Percentiles rank a stretch among this genome's conserved stretches.
These are phyloP conservation scores for Lordiphosa collinella DNA, from an alignment of 1,140 invertebrate species.

Conservation along the genomic window DNA sequence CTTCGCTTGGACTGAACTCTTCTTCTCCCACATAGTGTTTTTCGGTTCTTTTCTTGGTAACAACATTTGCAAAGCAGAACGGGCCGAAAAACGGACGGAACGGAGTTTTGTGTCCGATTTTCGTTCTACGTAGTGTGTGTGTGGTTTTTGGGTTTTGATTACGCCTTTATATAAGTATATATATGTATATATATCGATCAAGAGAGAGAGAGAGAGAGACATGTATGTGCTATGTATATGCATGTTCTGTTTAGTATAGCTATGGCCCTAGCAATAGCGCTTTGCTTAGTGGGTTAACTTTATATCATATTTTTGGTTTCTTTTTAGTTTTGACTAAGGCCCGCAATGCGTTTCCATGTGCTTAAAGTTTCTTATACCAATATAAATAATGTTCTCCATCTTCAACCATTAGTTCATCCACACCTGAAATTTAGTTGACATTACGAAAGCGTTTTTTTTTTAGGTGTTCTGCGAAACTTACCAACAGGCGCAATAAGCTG, in stretches of 20 bases:
- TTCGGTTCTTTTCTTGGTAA: too few species aligned
- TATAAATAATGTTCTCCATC: conserved; percentile 92
- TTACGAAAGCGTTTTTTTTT: not conserved
- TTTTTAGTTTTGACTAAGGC: conserved; percentile 66
- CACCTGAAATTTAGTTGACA: conserved; percentile 81
- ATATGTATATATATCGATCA: not conserved
- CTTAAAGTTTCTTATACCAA: conserved; percentile 94
- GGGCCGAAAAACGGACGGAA: conserved; percentile 45
- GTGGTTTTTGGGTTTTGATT: not conserved
- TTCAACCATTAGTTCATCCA: conserved; percentile 90
- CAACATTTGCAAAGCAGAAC: too few species aligned
- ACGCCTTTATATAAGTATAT: not conserved
- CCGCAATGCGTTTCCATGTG: conserved; percentile 33
- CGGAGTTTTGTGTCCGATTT: not conserved
- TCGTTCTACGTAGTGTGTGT: conserved; percentile 2
- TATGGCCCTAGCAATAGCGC: conserved; percentile 23
- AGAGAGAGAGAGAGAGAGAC: conserved; percentile 12
- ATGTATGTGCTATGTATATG: conserved; percentile 25
- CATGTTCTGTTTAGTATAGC: conserved; percentile 20
- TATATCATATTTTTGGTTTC: conserved; percentile 21
- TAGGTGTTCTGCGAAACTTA: conserved; percentile 76
- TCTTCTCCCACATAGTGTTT: not conserved
- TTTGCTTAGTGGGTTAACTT: conserved; percentile 15
- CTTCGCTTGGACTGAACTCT: conserved; percentile 54
- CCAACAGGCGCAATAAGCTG: conserved; percentile 91